Evolutionary conservation across 2,797 vertebrate species (phyloP).

Genomic region (Lindbergichthys nudifrons): DNA sequence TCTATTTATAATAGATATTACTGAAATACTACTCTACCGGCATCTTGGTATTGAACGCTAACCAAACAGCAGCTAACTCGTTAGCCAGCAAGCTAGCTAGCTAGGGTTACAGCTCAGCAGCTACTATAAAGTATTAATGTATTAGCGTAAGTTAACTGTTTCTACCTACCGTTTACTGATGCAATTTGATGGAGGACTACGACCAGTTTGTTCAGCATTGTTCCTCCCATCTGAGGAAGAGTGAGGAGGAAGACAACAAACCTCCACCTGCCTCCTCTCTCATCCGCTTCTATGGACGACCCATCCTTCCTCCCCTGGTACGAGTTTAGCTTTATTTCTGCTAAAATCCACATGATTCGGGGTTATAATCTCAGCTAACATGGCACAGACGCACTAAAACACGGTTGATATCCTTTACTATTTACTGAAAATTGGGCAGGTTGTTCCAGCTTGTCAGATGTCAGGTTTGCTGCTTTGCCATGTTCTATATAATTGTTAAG

Average conservation of each 20-base stretch:
- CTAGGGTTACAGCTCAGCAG: neutral
- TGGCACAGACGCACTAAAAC: neutral
- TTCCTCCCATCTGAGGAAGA: constrained; percentile 46
- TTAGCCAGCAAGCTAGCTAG: constrained; percentile 32
- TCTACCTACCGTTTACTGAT: constrained; percentile 5
- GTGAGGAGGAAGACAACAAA: constrained; percentile 25
- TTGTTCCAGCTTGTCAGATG: neutral
- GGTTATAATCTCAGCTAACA: neutral
- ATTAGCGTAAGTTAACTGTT: neutral
- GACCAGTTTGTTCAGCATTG: constrained; percentile 71
- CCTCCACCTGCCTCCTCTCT: constrained; percentile 57
- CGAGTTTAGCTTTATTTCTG: neutral
- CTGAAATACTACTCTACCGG: neutral
- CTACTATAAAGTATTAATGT: constrained; percentile 13
- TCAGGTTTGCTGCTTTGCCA: neutral
- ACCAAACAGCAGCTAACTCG: neutral
- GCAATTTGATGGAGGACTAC: constrained; percentile 81
- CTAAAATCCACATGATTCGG: neutral
- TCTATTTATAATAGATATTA: neutral
- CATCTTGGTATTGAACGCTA: neutral
- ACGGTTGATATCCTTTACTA: neutral
- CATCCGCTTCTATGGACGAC: constrained; percentile 76
- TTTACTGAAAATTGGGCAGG: neutral
- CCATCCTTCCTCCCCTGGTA: constrained; percentile 84
- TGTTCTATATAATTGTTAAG: neutral